Conservation (phyloP, 2,113 vertebrate genomes). For the Hiodon alosoides region DNA sequence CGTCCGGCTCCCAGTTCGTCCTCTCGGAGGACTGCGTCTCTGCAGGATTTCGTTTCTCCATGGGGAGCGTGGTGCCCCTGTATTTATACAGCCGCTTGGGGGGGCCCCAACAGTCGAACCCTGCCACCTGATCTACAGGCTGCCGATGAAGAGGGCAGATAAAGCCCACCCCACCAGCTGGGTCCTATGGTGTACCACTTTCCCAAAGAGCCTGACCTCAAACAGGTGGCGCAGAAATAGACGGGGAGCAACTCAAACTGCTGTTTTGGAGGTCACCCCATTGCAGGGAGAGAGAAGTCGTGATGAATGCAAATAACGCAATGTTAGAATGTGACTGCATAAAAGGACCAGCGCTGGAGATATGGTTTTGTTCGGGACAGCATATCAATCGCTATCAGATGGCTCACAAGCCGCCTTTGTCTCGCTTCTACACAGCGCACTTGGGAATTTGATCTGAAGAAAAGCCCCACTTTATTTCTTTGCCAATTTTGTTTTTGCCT, state of each 20-base stretch:
- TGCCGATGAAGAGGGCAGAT: constrained; percentile 48
- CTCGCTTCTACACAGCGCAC: background rate
- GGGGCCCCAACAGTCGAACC: constrained; percentile 59
- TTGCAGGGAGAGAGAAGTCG: background rate
- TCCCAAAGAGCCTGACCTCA: constrained; percentile 42
- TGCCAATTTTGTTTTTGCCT: background rate
- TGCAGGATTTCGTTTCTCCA: constrained; percentile 44
- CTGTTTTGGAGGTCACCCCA: constrained; percentile 7
- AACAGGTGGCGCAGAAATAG: constrained; percentile 48
- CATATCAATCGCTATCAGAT: background rate
- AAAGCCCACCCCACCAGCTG: constrained; percentile 35
- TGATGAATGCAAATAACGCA: background rate
- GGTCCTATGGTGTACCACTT: constrained; percentile 25
- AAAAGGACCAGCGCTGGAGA: background rate
- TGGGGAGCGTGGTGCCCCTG: constrained; percentile 6
- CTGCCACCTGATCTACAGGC: constrained; percentile 57
- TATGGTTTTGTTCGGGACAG: too few relatives aligned
- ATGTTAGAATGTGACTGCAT: background rate
- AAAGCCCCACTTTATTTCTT: background rate
- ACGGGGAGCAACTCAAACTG: constrained; percentile 6
- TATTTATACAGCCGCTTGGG: constrained; percentile 26
- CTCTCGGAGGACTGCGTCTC: constrained; percentile 32
- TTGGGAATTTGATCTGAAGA: background rate
- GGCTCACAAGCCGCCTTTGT: background rate
- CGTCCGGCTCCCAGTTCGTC: constrained; percentile 35